Evolutionary conservation across 2,888 invertebrate genomes (phyloP).

Genomic region (Omphaloscelis lunosa): DNA sequence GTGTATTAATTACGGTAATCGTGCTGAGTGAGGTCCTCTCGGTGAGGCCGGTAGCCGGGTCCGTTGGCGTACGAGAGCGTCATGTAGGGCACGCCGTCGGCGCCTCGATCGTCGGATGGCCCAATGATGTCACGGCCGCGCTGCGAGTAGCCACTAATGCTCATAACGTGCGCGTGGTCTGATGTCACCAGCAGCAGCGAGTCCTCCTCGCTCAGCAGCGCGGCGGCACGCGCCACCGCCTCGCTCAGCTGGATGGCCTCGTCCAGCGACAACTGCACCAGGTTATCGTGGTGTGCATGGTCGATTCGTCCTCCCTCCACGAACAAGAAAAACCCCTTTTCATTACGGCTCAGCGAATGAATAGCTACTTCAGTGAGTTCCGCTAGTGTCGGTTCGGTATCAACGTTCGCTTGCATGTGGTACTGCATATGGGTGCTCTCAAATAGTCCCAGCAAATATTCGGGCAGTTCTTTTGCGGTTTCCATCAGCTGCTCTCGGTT

Average conservation of each 20-base stretch:
- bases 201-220: constrained; percentile 88
- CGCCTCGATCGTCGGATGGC: constrained; percentile 81
- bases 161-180: constrained; percentile 94
- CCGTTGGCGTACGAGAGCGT: constrained; percentile 92
- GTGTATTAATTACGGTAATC: constrained; percentile 72
- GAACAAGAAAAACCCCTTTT: constrained; percentile 94
- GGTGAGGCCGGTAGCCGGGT: constrained; percentile 87
- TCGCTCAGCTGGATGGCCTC: constrained; percentile 93
- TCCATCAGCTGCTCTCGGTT: constrained; percentile 90
- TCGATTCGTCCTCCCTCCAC: constrained; percentile 93
- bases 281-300: constrained; percentile 92
- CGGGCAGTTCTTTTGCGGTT: constrained; percentile 86
- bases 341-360: constrained; percentile 91
- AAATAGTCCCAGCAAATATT: constrained; percentile 92
- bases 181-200: constrained; percentile 95
- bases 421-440: constrained; percentile 92
- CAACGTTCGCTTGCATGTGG: constrained; percentile 89
- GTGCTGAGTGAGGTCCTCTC: constrained; percentile 85
- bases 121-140: constrained; percentile 87
- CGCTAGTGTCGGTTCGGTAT: constrained; percentile 86
- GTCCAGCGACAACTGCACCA: constrained; percentile 91
- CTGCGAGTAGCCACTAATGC: constrained; percentile 92
- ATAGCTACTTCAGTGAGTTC: constrained; percentile 92
- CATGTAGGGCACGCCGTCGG: constrained; percentile 89
- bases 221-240: constrained; percentile 89